Conservation (phyloP, 2,113 vertebrate species). For the Xyrauchen texanus region DNA sequence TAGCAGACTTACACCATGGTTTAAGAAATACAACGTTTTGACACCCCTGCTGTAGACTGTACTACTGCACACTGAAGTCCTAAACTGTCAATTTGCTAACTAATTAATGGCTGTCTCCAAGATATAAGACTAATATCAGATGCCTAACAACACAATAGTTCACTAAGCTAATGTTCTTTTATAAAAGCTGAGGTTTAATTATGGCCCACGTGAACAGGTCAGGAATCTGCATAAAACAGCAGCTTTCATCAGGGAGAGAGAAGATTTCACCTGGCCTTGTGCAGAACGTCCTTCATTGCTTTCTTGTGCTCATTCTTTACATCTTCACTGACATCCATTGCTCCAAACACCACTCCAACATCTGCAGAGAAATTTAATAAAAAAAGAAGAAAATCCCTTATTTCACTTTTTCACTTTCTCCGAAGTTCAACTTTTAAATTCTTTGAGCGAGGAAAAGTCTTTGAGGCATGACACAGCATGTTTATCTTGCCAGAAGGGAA, state of each 20-base stretch:
- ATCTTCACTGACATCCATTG: slow-evolving; percentile 95
- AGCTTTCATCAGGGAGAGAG: neutral
- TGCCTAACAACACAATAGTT: no score
- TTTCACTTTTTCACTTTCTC: slow-evolving; percentile 3
- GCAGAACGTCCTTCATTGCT: slow-evolving; percentile 84
- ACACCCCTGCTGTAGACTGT: no score
- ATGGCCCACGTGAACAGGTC: no score
- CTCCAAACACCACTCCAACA: slow-evolving; percentile 85
- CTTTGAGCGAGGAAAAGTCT: neutral
- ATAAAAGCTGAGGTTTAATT: no score
- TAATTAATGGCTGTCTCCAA: no score
- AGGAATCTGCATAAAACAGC: neutral
- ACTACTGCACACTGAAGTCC: no score
- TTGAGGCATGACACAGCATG: slow-evolving; percentile 39
- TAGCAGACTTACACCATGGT: no score
- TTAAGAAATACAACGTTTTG: no score
- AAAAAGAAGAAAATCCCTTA: slow-evolving; percentile 33
- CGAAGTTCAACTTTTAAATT: slow-evolving; percentile 33
- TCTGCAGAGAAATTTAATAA: slow-evolving; percentile 72
- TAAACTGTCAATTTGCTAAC: no score
- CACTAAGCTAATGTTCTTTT: no score
- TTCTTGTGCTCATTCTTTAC: slow-evolving; percentile 79
- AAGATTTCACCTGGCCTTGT: slow-evolving; percentile 83
- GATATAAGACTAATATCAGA: no score
- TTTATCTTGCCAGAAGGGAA: slow-evolving; percentile 16